phyloP scores from a whole-genome alignment of 2,113 vertebrate genomes.

The Zosterops pallidus region DNA sequence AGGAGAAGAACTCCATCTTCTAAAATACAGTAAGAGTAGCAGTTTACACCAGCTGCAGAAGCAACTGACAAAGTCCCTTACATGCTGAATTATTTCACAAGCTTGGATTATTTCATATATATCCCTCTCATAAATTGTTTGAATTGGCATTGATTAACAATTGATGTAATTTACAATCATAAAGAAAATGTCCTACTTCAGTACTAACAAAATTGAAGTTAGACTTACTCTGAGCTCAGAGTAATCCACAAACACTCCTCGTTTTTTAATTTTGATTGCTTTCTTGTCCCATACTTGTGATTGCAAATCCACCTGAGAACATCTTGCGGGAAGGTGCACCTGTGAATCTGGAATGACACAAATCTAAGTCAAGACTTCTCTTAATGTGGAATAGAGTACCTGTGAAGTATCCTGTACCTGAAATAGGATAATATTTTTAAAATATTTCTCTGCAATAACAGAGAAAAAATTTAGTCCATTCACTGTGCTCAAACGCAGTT shows the following conservation, averaged over 20 bases:
- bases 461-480: background rate
- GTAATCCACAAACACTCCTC: constrained; percentile 79
- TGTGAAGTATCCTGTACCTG: background rate
- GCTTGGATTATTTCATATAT: background rate
- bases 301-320: constrained; percentile 73
- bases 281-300: constrained; percentile 67
- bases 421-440: background rate
- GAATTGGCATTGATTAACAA: background rate
- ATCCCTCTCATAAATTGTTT: background rate
- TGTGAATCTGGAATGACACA: background rate
- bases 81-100: background rate
- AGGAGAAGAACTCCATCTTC: background rate
- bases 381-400: background rate
- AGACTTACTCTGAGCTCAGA: constrained; percentile 79
- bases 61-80: background rate
- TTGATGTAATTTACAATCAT: background rate
- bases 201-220: background rate
- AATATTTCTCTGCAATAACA: background rate
- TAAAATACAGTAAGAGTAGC: background rate
- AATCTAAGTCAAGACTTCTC: background rate
- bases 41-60: background rate
- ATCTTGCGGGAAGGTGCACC: background rate
- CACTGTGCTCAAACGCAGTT: background rate
- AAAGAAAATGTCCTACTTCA: background rate
- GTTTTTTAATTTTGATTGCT: constrained; percentile 67